Conservation (phyloP, 2,888 invertebrate species). For the Leistus spinibarbis region DNA sequence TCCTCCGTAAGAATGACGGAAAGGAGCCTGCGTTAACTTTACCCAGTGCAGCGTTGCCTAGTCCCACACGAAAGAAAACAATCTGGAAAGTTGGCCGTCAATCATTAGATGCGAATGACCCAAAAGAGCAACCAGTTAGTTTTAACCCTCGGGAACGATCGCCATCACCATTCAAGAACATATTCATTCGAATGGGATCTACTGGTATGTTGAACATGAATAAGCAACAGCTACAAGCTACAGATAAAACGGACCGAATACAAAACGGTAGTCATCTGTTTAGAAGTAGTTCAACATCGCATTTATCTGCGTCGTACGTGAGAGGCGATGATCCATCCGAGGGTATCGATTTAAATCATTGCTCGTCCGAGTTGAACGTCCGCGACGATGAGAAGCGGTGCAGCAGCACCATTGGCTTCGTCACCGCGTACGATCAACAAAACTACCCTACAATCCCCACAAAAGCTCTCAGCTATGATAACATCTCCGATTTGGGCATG, state of each 20-base stretch:
- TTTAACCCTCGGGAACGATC: constrained; percentile 63
- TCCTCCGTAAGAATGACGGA: constrained; percentile 70
- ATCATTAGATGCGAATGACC: not conserved
- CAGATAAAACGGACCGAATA: constrained; percentile 58
- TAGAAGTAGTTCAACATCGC: constrained; percentile 78
- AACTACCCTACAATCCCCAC: constrained; percentile 59
- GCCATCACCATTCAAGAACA: constrained; percentile 72
- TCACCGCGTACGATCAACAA: constrained; percentile 50
- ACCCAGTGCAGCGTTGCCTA: constrained; percentile 47
- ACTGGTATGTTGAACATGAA: constrained; percentile 71
- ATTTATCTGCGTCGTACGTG: constrained; percentile 71
- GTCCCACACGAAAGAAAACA: constrained; percentile 39
- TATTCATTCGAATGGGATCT: constrained; percentile 77
- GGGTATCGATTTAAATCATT: constrained; percentile 68
- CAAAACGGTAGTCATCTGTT: constrained; percentile 63
- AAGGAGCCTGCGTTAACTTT: constrained; percentile 60
- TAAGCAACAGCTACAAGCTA: constrained; percentile 49
- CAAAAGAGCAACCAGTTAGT: constrained; percentile 57
- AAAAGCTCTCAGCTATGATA: constrained; percentile 75
- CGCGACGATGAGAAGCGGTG: not conserved
- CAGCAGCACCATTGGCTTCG: constrained; percentile 11
- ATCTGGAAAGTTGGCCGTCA: constrained; percentile 53
- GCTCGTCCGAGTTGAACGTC: constrained; percentile 48
- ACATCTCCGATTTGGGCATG: constrained; percentile 67
- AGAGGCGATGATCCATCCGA: constrained; percentile 83